Percentiles rank a stretch among this genome's conserved stretches.
phyloP scores from a whole-genome alignment of 2,113 vertebrate species.

The Ciconia stormi region DNA sequence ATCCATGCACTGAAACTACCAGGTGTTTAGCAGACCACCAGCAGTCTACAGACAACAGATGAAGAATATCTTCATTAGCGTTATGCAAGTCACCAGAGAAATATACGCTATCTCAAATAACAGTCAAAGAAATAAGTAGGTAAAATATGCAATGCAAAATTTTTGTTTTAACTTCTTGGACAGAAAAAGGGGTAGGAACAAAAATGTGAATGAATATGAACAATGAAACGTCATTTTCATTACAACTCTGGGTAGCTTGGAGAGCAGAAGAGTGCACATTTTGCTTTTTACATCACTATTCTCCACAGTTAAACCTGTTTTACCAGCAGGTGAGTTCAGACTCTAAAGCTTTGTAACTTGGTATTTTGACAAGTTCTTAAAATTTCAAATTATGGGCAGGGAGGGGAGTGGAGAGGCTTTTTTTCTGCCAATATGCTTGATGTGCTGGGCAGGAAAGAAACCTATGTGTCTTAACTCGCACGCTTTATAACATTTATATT shows the following conservation, averaged over 20 bases:
- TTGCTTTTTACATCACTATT: not conserved
- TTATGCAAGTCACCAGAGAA: not conserved
- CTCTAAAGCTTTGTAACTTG: not conserved
- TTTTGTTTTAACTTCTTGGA: not conserved
- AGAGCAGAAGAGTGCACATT: not conserved
- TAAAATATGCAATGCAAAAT: not conserved
- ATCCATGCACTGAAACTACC: not conserved
- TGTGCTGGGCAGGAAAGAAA: not conserved
- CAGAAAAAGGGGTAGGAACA: not conserved
- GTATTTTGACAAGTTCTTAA: not conserved
- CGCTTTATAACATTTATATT: not conserved
- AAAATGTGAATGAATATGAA: not conserved
- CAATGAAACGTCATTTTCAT: not conserved
- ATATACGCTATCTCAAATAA: not conserved
- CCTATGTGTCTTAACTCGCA: not conserved
- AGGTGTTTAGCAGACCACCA: constrained; percentile 27
- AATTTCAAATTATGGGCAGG: not conserved
- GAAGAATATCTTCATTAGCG: not conserved
- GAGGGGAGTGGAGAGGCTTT: not conserved
- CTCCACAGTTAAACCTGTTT: not conserved
- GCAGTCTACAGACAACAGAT: not conserved
- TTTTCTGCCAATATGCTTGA: not conserved
- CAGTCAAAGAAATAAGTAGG: not conserved
- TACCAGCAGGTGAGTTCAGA: not conserved
- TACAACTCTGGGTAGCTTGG: not conserved